Evolutionary conservation across 2,797 vertebrate genomes (phyloP), one percentile per base, ranked within the genome.

Genomic region (Gymnocypris eckloni): DNA sequence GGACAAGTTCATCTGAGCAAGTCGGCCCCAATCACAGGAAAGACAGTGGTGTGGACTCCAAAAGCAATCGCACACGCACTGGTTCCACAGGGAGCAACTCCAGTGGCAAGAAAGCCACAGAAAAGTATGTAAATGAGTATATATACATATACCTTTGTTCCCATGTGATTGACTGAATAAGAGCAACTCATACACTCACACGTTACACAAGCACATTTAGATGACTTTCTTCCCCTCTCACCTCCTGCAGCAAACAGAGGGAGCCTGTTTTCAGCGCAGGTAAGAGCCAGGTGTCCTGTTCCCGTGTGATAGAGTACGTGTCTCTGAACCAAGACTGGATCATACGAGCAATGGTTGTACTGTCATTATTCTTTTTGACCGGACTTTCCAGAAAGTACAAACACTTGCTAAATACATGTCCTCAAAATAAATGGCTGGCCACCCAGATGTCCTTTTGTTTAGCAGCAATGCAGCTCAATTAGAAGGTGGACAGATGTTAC

Each of bases 251-350:
- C 96, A 99, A 98, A 96, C 97, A 96, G 94, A 99, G 96, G 96
- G 98, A 99, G 73, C 97, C 98, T 4, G 96, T 99, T 86, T 99
- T 99, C 96, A 98, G 96, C 82, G 95, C 97, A 95, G 98, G 98
- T 99, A 97, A 96, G 97, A 80, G 25, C n/a, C 56, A 64, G 61
- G 33, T 59, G 22, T 59, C 66, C 25, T 70, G 2, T 87, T 76
- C 43, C 5, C 28, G 28, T 84, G 37, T 25, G 64, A 48, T 25
- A 59, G 10, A 64, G 54, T 61, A 67, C 71, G 28, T 72, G 20
- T 25, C 52, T 73, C 64, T 73, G 43, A 85, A 59, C 45, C 56
- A 87, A 18, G 71, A 77, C 84, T 72, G 70, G 75, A 85, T 67
- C 33, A 79, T n/a, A 56, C 43, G 41, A 61, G 22, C 43, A 72